phyloP scores from a whole-genome alignment of 92 coral and sea anemone species.

The Metridium senile region DNA sequence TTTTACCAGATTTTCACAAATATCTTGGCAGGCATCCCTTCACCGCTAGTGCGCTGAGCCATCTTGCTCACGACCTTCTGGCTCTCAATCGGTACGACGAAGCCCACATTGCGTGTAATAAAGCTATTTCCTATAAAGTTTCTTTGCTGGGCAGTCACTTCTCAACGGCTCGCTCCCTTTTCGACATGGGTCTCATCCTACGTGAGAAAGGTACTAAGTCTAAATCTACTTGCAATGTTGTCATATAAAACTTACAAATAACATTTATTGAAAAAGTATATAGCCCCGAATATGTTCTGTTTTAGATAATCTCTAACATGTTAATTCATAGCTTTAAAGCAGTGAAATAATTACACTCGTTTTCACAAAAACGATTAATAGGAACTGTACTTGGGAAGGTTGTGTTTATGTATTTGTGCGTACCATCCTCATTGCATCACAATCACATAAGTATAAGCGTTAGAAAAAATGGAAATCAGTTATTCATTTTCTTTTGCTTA shows the following conservation, averaged over 20 bases:
- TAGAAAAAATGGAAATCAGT: too few species aligned
- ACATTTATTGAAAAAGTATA: not conserved
- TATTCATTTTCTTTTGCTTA: too few species aligned
- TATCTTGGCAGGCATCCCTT: conserved; percentile 33
- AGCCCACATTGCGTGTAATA: not conserved
- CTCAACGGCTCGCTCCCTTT: conserved; percentile 49
- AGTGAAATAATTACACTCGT: too few species aligned
- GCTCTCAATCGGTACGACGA: conserved; percentile 16
- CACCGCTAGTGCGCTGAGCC: conserved; percentile 34
- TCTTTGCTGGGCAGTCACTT: conserved; percentile 31
- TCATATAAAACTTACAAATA: not conserved
- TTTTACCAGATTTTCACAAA: conserved; percentile 13
- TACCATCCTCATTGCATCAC: too few species aligned
- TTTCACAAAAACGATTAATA: not conserved
- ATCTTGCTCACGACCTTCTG: conserved; percentile 17
- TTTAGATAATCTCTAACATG: too few species aligned
- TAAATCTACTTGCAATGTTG: not conserved
- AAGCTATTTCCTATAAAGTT: conserved; percentile 17
- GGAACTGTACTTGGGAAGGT: not conserved
- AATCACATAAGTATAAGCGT: too few species aligned
- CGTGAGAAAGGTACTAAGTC: conserved; percentile 28
- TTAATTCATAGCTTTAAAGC: too few species aligned
- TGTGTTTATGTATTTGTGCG: not conserved
- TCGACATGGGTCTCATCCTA: conserved; percentile 34
- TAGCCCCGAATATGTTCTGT: too few species aligned